These are phyloP conservation scores for Cyphomyrus plagiostoma DNA, from an alignment of 2,113 vertebrate species.

Conservation along the genomic window DNA sequence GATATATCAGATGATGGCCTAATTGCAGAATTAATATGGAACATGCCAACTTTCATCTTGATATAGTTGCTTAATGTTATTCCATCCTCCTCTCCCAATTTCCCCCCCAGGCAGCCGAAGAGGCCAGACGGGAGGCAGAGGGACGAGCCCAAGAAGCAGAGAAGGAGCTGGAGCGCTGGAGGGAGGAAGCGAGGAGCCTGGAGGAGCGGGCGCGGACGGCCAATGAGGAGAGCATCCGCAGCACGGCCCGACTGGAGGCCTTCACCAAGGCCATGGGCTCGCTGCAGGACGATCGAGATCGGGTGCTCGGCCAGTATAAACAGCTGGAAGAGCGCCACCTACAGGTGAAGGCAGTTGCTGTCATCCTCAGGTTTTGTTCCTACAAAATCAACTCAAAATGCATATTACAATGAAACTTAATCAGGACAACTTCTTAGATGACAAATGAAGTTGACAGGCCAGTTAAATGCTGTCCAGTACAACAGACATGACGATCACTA, in stretches of 20 bases:
- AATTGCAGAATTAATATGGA: background rate
- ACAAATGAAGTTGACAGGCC: background rate
- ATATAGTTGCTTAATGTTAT: background rate
- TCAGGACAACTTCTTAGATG: background rate
- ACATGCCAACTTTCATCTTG: background rate
- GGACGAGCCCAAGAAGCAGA: conserved; percentile 61
- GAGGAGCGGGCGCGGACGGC: conserved; percentile 59
- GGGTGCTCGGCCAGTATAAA: conserved; percentile 73
- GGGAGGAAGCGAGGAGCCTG: conserved; percentile 57
- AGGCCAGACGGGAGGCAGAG: conserved; percentile 68
- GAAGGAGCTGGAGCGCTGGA: conserved; percentile 61
- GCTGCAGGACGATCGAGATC: conserved; percentile 84
- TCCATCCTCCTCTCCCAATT: background rate
- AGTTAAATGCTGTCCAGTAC: background rate
- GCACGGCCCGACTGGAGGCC: conserved; percentile 73
- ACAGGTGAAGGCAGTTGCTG: conserved; percentile 37
- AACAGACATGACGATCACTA: background rate
- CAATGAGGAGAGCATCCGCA: conserved; percentile 66
- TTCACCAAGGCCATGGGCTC: conserved; percentile 91
- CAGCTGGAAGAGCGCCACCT: conserved; percentile 86
- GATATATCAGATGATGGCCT: background rate
- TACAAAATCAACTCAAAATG: background rate
- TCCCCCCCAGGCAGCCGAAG: conserved; percentile 65
- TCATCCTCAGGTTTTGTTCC: background rate
- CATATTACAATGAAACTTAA: background rate